Base-by-base conservation (phyloP, 2,113 vertebrate genomes). In the Eublepharis macularius region DNA sequence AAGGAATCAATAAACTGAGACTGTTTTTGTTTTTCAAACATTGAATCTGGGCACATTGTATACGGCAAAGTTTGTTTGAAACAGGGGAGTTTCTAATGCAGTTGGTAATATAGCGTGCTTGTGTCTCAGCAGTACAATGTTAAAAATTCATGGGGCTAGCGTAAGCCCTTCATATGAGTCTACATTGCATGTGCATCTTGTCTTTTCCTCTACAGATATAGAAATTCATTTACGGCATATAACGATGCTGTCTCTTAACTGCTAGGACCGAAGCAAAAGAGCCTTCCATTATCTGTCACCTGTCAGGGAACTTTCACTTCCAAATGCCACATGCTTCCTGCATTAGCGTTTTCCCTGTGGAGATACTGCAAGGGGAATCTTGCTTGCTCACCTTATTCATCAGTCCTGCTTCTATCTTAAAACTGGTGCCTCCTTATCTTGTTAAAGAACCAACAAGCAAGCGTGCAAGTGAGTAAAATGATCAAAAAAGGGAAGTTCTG, bases 191-290 rank as follows among this genome's bases (percentile, higher is more conserved):
- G 57, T 24, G 57, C 57, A 60, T 24, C 57, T 60, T 60, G 57
- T 60, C 57, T 51, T 51, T 63, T 26, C 29, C 26, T 63, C 21
- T 63, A 29, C 45, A 57, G 86, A 24, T 74, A 77, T 2, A 86
- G 84, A 66, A 11, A 79, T 88, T 80, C 21, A 47, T 47, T 88
- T 80, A 68, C 76, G 87, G 51, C 36, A 39, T 51, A 73, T 11
- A 74, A 89, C 63, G 81, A 87, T 41, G 81, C 76, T 29, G 65
- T 54, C 24, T 88, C 81, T 10, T 29, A 47, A 24, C 19, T 19
- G 81, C 32, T 74, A 63, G 74, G 16, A 81, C 24, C 17, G 32
- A 87, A 60, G 54, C 34, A 84, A 90, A 36, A 2, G 41, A 41
- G 73, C 57, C 6, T 60, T 66, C 5, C 13, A 60, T n/a, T 81